phyloP scores from a whole-genome alignment of 2,797 vertebrate species.

The Xenentodon cancila region DNA sequence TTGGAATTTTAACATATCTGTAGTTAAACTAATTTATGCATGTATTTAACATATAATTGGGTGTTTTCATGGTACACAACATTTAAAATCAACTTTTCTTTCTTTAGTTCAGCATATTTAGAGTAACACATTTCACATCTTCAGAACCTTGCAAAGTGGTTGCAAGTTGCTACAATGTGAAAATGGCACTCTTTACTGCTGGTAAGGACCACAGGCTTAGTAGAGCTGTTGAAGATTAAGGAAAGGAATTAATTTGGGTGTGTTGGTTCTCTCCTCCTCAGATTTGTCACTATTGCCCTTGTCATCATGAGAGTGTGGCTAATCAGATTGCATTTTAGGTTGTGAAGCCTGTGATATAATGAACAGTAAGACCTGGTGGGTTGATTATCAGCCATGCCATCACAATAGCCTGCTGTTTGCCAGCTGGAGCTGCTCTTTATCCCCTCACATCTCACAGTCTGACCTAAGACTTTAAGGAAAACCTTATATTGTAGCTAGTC shows the following conservation, averaged over 20 bases:
- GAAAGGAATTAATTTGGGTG: slow-evolving; percentile 56
- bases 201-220: not conserved
- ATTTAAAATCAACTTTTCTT: too few species aligned
- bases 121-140: too few species aligned
- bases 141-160: too few species aligned
- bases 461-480: slow-evolving; percentile 35
- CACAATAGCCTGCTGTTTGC: slow-evolving; percentile 56
- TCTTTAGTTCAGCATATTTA: too few species aligned
- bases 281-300: slow-evolving; percentile 66
- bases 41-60: too few species aligned
- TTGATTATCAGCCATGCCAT: slow-evolving; percentile 60
- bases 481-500: slow-evolving; percentile 15
- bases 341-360: slow-evolving; percentile 64
- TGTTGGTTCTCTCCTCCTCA: slow-evolving; percentile 53
- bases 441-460: slow-evolving; percentile 39
- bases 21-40: too few species aligned
- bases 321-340: slow-evolving; percentile 76
- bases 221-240: slow-evolving; percentile 55
- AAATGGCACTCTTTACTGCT: not conserved
- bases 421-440: slow-evolving; percentile 65
- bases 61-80: too few species aligned
- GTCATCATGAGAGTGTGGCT: slow-evolving; percentile 60
- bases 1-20: too few species aligned
- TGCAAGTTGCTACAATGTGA: not conserved
- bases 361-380: slow-evolving; percentile 51